Conservation (phyloP, 2,113 vertebrate genomes). For the Scartelaos histophorus region DNA sequence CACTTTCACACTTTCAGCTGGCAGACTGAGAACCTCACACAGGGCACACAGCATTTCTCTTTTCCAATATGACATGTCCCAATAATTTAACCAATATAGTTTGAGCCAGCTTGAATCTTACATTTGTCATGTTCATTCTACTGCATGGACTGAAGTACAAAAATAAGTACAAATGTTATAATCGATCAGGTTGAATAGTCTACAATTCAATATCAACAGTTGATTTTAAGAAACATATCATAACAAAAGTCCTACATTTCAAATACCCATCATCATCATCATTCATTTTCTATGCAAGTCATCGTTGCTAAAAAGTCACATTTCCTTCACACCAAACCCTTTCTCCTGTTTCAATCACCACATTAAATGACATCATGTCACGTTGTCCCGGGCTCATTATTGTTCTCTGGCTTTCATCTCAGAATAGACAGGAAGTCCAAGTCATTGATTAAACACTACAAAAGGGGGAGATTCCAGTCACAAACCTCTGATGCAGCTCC, state of each 20-base stretch:
- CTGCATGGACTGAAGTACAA: no score
- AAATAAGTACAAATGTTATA: background rate
- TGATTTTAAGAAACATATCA: background rate
- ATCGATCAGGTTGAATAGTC: background rate
- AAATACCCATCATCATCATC: background rate
- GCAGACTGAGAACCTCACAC: no score
- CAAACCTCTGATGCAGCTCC: constrained; percentile 19
- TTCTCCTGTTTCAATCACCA: background rate
- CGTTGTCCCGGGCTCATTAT: background rate
- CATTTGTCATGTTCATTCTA: no score
- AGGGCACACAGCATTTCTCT: no score
- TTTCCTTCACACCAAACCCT: background rate
- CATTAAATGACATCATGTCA: background rate
- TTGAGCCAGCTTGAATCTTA: no score
- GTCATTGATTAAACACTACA: constrained; percentile 30
- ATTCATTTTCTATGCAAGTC: background rate
- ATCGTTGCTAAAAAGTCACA: background rate
- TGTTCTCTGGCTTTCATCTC: background rate
- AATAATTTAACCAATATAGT: no score
- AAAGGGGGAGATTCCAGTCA: constrained; percentile 21
- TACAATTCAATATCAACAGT: no score
- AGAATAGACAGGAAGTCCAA: constrained; percentile 14
- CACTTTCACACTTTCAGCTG: no score
- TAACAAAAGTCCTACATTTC: background rate
- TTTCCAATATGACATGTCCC: no score